These are phyloP conservation scores for Globodera ellingtonae DNA, from an alignment of 1,140 invertebrate genomes.

Conservation along the genomic window DNA sequence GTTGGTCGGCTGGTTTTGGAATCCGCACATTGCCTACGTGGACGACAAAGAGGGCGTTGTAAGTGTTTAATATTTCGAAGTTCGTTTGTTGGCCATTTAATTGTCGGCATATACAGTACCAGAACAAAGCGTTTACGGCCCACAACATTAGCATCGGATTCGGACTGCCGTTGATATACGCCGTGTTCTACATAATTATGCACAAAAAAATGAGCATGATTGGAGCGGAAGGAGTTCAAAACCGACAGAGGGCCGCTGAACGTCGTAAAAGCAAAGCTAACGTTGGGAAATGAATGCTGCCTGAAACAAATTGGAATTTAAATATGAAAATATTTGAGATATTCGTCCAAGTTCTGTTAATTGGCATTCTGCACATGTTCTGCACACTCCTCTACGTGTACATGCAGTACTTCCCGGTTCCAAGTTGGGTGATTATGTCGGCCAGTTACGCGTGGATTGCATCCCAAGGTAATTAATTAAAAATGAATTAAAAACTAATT, in stretches of 20 bases:
- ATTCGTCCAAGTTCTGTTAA: slow-evolving; percentile 25
- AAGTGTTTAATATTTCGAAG: background rate
- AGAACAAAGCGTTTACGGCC: slow-evolving; percentile 13
- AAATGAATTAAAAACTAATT: background rate
- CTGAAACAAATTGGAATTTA: background rate
- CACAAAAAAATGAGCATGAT: slow-evolving; percentile 25
- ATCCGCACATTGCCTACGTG: slow-evolving; percentile 39
- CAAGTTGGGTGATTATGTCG: slow-evolving; percentile 23
- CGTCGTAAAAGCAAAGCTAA: slow-evolving; percentile 20
- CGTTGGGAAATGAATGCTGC: background rate
- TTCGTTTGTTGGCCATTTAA: background rate
- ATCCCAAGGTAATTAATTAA: slow-evolving; percentile 5
- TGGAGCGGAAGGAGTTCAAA: background rate
- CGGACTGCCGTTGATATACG: slow-evolving; percentile 20
- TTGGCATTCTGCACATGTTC: slow-evolving; percentile 16
- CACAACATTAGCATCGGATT: slow-evolving; percentile 28
- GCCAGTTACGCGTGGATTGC: slow-evolving; percentile 24
- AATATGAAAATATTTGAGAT: slow-evolving; percentile 14
- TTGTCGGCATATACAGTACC: slow-evolving; percentile 10
- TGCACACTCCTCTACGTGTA: slow-evolving; percentile 19
- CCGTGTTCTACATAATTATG: slow-evolving; percentile 19
- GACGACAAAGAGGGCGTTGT: slow-evolving; percentile 19
- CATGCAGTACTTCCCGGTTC: slow-evolving; percentile 25
- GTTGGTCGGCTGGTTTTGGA: slow-evolving; percentile 36
- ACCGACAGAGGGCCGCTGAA: background rate